phyloP scores from a whole-genome alignment of 1,140 invertebrate genomes.

The Brachionus paranguensis region DNA sequence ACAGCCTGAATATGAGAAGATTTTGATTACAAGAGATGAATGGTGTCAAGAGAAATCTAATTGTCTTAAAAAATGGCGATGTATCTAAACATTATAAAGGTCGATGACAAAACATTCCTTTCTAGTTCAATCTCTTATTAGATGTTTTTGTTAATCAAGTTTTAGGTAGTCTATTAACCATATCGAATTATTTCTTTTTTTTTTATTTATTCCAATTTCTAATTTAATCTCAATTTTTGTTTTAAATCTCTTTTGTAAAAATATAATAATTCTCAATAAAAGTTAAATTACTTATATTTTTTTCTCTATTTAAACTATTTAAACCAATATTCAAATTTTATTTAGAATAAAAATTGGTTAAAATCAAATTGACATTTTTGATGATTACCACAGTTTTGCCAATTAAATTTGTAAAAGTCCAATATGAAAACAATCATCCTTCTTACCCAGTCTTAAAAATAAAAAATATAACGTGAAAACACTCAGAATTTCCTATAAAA shows the following conservation, averaged over 20 bases:
- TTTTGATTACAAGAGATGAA: constrained; percentile 15
- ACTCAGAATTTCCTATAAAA: too few species aligned
- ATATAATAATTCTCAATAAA: neutral
- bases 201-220: neutral
- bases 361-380: too few species aligned
- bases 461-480: too few species aligned
- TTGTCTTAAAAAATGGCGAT: constrained; percentile 24
- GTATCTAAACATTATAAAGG: neutral
- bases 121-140: neutral
- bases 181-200: neutral
- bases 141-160: neutral
- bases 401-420: too few species aligned
- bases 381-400: too few species aligned
- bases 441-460: too few species aligned
- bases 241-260: neutral
- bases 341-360: neutral
- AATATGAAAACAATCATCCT: too few species aligned
- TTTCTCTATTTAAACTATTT: neutral
- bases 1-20: constrained; percentile 1
- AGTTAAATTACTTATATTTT: neutral
- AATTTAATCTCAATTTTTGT: constrained; percentile 4
- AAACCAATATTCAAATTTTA: neutral
- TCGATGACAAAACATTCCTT: neutral
- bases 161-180: neutral
- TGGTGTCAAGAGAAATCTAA: neutral